Evolutionary conservation across 2,797 vertebrate genomes (phyloP).

Genomic region (Myotis myotis): DNA sequence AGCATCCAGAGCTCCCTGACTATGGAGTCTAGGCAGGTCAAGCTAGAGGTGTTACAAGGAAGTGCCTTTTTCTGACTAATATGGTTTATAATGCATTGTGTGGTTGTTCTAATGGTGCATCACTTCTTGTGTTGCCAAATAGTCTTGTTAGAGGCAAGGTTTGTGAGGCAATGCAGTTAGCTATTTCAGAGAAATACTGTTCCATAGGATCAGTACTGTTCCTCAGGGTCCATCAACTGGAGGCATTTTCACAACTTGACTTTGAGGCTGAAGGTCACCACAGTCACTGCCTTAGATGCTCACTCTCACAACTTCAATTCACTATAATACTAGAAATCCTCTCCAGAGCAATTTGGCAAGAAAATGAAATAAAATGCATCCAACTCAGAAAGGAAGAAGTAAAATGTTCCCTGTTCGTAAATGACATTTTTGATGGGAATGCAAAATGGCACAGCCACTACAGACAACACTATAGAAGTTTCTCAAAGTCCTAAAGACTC

Average conservation of each 20-base stretch:
- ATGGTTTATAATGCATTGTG: background rate
- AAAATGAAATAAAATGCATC: background rate
- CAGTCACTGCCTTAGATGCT: background rate
- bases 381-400: background rate
- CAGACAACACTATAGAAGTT: background rate
- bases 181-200: background rate
- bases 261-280: background rate
- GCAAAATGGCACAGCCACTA: background rate
- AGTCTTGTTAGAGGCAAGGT: background rate
- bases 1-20: background rate
- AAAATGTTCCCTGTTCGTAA: background rate
- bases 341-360: background rate
- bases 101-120: background rate
- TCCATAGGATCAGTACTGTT: no score
- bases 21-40: background rate
- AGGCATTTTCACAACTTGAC: background rate
- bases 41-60: background rate
- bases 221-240: background rate
- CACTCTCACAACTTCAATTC: background rate
- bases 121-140: background rate
- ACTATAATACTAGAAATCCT: background rate
- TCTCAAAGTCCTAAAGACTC: background rate
- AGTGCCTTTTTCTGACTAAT: background rate
- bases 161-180: background rate
- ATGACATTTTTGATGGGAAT: background rate